Base-by-base conservation (phyloP, 2,797 vertebrate species). In the Pteropus rufus region DNA sequence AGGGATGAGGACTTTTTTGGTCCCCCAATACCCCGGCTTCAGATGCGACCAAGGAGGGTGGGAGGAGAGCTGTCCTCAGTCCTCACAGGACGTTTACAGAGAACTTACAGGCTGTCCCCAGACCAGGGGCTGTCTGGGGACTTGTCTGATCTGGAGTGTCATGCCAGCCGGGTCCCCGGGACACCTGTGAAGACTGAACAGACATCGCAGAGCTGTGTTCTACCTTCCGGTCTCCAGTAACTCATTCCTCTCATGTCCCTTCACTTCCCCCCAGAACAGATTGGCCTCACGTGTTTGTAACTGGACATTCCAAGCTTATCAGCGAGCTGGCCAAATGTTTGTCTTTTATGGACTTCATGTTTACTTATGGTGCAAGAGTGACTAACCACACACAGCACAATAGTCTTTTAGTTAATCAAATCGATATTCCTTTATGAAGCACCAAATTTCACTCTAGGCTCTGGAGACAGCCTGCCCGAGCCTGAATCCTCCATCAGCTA, bases 251-350 rank as follows among this genome's bases (percentile, higher is more conserved):
- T 67, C 24, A 8, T 26, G 73, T 65, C 18, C n/a, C 58, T 86
- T 52, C 31, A 2, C 62, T 81, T 80, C 65, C 36, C 36, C 56
- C 46, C 46, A 26, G 46, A 77, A 62, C 34, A 86, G 62, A 12
- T 1, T 34, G 69, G 39, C 85, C 80, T 92, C 39, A 3, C 58
- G 67, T 46, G 58, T 75, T 75, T 76, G 73, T 34, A 89, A 72
- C 29, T 60, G 92, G 67, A 92, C 80, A 82, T 89, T 95, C 84
- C 75, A 56, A 31, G 56, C 67, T 95, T 73, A 65, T 92, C 85
- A 72, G 80, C 60, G 69, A 36, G 9, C 85, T 82, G 54, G 80
- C 14, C 81, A 76, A 79, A 84, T 73, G 88, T 96, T 93, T 91
- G 77, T 67, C 83, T 91, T 87, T 77, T 56, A 15, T 84, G 70